Percentiles rank a stretch among this genome's conserved stretches.
Conservation (phyloP, 2,888 invertebrate species). For the Apamea sordens region DNA sequence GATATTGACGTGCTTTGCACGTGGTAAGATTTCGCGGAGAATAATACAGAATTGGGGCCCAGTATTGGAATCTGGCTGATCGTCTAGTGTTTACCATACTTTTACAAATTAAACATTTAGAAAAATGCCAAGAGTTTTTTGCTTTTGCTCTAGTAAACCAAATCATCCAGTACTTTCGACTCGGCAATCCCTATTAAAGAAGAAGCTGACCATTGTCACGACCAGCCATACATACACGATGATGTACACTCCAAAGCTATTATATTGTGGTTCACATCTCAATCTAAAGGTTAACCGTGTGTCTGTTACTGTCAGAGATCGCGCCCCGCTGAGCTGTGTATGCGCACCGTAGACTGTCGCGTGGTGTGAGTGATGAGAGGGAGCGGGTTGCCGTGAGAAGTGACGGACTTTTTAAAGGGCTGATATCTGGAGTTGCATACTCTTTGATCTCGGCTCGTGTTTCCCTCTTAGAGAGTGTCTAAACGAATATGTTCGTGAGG, state of each 20-base stretch:
- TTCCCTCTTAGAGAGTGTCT: background rate
- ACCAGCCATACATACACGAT: slow-evolving; percentile 68
- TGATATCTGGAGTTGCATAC: background rate
- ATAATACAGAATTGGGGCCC: no score
- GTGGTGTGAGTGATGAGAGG: slow-evolving; percentile 57
- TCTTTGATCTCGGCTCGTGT: background rate
- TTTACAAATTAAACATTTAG: background rate
- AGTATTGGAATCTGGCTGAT: background rate
- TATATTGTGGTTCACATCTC: slow-evolving; percentile 89
- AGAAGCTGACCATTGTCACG: slow-evolving; percentile 60
- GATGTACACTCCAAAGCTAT: slow-evolving; percentile 76
- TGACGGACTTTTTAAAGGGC: background rate
- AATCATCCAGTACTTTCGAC: background rate
- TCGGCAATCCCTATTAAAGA: slow-evolving; percentile 7
- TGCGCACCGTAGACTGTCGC: slow-evolving; percentile 71
- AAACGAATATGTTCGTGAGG: background rate
- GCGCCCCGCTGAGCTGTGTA: slow-evolving; percentile 87
- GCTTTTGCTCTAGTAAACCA: background rate
- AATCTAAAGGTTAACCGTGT: slow-evolving; percentile 90
- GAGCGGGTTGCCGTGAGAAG: slow-evolving; percentile 35
- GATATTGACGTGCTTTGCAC: no score
- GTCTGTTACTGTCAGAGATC: slow-evolving; percentile 89
- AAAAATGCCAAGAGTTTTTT: background rate
- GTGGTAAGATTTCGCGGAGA: no score
- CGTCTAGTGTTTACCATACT: background rate